A percentile compares a stretch with the other conserved stretches of the same genome.
These are phyloP conservation scores for Esox niger DNA, from an alignment of 2,113 vertebrate species.

Conservation along the genomic window DNA sequence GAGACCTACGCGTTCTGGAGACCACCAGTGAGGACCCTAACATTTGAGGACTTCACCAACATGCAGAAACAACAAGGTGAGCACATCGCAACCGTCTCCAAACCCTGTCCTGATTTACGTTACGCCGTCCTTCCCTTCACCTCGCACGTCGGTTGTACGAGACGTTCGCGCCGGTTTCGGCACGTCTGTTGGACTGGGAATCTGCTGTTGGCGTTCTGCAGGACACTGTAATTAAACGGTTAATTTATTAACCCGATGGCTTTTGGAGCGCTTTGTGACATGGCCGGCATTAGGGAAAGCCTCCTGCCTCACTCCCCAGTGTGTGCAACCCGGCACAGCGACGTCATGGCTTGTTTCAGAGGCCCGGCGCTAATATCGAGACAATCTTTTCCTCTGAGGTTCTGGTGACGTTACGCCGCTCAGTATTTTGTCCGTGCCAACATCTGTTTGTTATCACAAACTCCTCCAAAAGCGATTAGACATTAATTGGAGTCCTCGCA, in stretches of 20 bases:
- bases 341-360: slow-evolving; percentile 39
- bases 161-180: neutral
- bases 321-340: neutral
- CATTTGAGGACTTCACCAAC: slow-evolving; percentile 97
- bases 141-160: slow-evolving; percentile 17
- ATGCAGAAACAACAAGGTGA: slow-evolving; percentile 99
- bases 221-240: slow-evolving; percentile 36
- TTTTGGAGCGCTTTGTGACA: slow-evolving; percentile 34
- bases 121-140: slow-evolving; percentile 22
- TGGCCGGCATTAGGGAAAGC: slow-evolving; percentile 23
- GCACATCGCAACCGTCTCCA: slow-evolving; percentile 29
- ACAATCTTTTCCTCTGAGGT: slow-evolving; percentile 34
- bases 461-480: slow-evolving; percentile 50
- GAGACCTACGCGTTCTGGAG: slow-evolving; percentile 99
- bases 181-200: neutral
- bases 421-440: slow-evolving; percentile 41
- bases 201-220: slow-evolving; percentile 49
- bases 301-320: slow-evolving; percentile 23
- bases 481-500: slow-evolving; percentile 60
- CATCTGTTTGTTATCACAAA: slow-evolving; percentile 68
- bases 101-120: neutral
- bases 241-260: slow-evolving; percentile 37
- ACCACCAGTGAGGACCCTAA: slow-evolving; percentile 94
- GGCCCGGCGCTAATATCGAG: slow-evolving; percentile 18
- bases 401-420: slow-evolving; percentile 47